These are phyloP conservation scores for Lapara coniferarum DNA, from an alignment of 2,888 invertebrate genomes.

Conservation along the genomic window DNA sequence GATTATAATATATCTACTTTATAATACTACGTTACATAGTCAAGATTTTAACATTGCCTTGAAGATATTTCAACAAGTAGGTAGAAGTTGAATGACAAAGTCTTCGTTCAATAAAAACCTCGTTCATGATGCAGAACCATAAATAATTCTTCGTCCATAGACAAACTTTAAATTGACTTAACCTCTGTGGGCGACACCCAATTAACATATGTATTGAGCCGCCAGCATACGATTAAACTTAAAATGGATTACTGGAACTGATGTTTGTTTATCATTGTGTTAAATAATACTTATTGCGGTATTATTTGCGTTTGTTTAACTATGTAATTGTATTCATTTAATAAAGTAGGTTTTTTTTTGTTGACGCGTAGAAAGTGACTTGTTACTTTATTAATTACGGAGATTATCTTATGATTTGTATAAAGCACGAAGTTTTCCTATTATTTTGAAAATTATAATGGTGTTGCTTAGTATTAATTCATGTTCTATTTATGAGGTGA, in stretches of 20 bases:
- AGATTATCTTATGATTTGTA: not conserved
- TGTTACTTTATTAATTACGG: too few species aligned
- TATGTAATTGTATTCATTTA: too few species aligned
- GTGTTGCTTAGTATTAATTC: too few species aligned
- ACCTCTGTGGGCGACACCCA: conserved; percentile 32
- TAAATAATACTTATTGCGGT: not conserved
- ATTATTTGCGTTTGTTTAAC: not conserved
- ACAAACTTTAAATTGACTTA: conserved; percentile 39
- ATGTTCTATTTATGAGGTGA: too few species aligned
- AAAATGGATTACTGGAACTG: not conserved
- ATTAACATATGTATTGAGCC: conserved; percentile 31
- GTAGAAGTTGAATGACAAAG: not conserved
- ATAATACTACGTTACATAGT: too few species aligned
- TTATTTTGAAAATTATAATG: too few species aligned
- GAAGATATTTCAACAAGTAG: not conserved
- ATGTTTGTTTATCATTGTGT: not conserved
- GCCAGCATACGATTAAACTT: not conserved
- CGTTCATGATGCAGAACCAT: not conserved
- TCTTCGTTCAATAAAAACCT: not conserved
- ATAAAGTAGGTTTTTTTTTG: too few species aligned
- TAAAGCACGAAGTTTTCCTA: too few species aligned
- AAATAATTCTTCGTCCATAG: conserved; percentile 21
- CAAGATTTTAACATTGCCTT: not conserved
- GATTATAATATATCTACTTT: too few species aligned
- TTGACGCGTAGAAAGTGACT: too few species aligned